A percentile compares a stretch with the other conserved stretches of the same genome.
phyloP scores from a whole-genome alignment of 2,113 vertebrate genomes.

The Turdus rufiventris region DNA sequence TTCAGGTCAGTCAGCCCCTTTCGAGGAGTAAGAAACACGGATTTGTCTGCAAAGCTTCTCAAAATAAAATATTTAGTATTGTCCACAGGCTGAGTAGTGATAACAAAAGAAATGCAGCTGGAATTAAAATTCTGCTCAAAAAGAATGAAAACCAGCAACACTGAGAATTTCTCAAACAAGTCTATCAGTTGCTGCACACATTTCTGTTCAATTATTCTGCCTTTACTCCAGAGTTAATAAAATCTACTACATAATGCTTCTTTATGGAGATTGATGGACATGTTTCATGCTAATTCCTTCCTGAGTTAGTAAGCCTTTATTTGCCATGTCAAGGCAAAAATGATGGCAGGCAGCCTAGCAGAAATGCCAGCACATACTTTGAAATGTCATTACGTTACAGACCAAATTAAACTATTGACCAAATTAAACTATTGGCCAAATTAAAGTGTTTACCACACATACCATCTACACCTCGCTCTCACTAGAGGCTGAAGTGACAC shows the following conservation, averaged over 20 bases:
- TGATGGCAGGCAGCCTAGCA: conserved; percentile 65
- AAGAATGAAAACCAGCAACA: background rate
- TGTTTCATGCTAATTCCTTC: conserved; percentile 67
- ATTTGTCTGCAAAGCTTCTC: background rate
- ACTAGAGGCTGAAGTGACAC: background rate
- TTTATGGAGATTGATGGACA: conserved; percentile 64
- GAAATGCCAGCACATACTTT: conserved; percentile 67
- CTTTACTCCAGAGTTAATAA: conserved; percentile 45
- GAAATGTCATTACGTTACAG: conserved; percentile 63
- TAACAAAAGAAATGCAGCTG: background rate
- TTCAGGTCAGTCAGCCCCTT: background rate
- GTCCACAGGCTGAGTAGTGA: background rate
- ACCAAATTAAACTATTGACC: conserved; percentile 69
- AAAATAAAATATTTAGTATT: conserved; percentile 10
- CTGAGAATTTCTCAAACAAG: background rate
- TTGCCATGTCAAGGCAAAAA: conserved; percentile 60
- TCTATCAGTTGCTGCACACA: conserved; percentile 25
- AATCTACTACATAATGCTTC: conserved; percentile 19
- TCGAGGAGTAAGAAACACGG: background rate
- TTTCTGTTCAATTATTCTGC: background rate
- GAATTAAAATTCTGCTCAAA: conserved; percentile 20
- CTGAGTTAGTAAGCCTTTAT: conserved; percentile 59
- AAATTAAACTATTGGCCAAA: conserved; percentile 70
- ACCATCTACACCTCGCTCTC: background rate
- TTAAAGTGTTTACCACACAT: conserved; percentile 57